These are phyloP conservation scores for Hypselothyrea guttata DNA, from an alignment of 2,888 invertebrate genomes.

Conservation along the genomic window DNA sequence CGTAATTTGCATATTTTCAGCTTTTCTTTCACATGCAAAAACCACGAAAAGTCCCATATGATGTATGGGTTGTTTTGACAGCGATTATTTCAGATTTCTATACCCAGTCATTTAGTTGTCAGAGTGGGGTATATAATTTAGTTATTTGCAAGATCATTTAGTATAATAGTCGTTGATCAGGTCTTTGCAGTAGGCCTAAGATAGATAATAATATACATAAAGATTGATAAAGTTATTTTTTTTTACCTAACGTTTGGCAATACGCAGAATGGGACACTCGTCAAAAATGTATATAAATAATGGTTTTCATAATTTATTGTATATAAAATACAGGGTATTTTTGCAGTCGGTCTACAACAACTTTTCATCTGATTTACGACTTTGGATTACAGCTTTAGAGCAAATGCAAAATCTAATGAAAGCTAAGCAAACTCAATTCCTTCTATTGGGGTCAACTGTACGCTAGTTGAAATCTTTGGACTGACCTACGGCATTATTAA, in stretches of 20 bases:
- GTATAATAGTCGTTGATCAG: no score
- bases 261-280: no score
- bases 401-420: conserved; percentile 28
- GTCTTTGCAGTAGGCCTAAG: no score
- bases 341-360: not conserved
- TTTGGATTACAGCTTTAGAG: not conserved
- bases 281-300: not conserved
- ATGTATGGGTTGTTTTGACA: conserved; percentile 7
- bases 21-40: conserved; percentile 17
- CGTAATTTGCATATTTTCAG: conserved; percentile 28
- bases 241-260: no score
- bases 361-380: not conserved
- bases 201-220: no score
- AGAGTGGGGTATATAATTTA: not conserved
- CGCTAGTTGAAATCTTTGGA: conserved; percentile 2
- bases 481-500: conserved; percentile 31
- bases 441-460: conserved; percentile 39
- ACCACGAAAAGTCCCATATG: conserved; percentile 19
- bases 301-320: no score
- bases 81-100: not conserved
- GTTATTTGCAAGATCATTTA: no score
- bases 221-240: no score
- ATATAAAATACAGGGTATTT: conserved; percentile 19
- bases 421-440: conserved; percentile 38
- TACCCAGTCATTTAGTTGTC: conserved; percentile 10